Evolutionary conservation across 2,888 invertebrate genomes (phyloP).

Genomic region (Cephus pygmeus): DNA sequence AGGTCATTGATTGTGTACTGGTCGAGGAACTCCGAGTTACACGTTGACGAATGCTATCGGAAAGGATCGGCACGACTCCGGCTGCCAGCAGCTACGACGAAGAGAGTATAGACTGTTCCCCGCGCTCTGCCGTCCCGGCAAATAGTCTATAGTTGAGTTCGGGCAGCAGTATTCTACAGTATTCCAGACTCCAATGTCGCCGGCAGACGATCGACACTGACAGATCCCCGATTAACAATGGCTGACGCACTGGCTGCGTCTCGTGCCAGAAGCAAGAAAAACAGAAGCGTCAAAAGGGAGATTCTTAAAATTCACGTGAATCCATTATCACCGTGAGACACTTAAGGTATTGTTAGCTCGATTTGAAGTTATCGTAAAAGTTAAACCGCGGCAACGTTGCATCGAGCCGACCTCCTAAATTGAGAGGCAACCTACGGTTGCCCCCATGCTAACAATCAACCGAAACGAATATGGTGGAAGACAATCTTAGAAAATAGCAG

Average conservation of each 20-base stretch:
- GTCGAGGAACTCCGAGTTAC: not conserved
- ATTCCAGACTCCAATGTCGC: constrained; percentile 10
- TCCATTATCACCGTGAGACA: not conserved
- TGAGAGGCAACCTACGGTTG: constrained; percentile 6
- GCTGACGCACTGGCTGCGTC: not conserved
- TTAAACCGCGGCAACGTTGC: constrained; percentile 23
- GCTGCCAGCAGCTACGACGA: constrained; percentile 2
- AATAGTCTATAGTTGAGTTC: constrained; percentile 4
- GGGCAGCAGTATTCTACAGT: constrained; percentile 10
- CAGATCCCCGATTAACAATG: constrained; percentile 6
- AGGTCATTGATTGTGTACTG: not conserved
- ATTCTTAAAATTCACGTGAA: not conserved
- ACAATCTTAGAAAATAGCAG: constrained; percentile 12
- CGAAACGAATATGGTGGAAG: constrained; percentile 22
- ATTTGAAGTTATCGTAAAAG: not conserved
- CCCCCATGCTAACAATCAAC: constrained; percentile 15
- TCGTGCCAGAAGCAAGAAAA: not conserved
- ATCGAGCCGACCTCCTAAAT: constrained; percentile 9
- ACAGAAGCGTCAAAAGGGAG: not conserved
- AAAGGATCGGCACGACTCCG: not conserved
- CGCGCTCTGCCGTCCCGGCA: not conserved
- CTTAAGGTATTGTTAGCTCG: not conserved
- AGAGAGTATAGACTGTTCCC: not conserved
- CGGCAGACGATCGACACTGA: constrained; percentile 10
- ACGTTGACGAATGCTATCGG: not conserved